Conservation (phyloP, 1,140 invertebrate genomes). For the Leptestheria dahalacensis region DNA sequence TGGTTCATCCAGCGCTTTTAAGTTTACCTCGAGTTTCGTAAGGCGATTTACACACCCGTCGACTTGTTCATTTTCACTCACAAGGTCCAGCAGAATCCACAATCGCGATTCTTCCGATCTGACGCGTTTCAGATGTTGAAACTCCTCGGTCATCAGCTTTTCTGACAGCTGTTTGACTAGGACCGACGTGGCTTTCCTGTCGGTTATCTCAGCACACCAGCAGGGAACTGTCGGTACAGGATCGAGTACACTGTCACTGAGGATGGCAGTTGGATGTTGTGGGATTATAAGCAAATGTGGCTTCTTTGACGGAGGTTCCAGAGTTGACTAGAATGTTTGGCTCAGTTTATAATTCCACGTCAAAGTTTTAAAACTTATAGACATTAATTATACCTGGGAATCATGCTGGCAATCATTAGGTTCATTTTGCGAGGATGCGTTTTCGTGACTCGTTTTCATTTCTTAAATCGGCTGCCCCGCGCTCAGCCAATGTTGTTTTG, state of each 20-base stretch:
- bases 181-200: slow-evolving; percentile 14
- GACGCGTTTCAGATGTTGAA: slow-evolving; percentile 16
- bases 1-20: background rate
- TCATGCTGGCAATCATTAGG: too few relatives aligned
- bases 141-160: background rate
- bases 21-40: background rate
- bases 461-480: too few relatives aligned
- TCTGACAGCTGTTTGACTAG: slow-evolving; percentile 8
- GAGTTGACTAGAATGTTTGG: too few relatives aligned
- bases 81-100: slow-evolving; percentile 4
- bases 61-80: background rate
- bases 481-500: too few relatives aligned
- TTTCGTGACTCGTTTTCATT: too few relatives aligned
- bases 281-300: background rate
- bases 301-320: background rate
- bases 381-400: too few relatives aligned
- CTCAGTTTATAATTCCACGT: too few relatives aligned
- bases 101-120: background rate
- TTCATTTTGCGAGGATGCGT: too few relatives aligned
- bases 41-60: background rate
- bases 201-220: slow-evolving; percentile 12
- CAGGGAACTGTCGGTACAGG: slow-evolving; percentile 7
- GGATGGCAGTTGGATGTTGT: slow-evolving; percentile 7
- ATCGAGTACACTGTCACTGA: background rate
- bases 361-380: too few relatives aligned